phyloP scores from a whole-genome alignment of 2,797 vertebrate genomes.

The Coregonus sp. region DNA sequence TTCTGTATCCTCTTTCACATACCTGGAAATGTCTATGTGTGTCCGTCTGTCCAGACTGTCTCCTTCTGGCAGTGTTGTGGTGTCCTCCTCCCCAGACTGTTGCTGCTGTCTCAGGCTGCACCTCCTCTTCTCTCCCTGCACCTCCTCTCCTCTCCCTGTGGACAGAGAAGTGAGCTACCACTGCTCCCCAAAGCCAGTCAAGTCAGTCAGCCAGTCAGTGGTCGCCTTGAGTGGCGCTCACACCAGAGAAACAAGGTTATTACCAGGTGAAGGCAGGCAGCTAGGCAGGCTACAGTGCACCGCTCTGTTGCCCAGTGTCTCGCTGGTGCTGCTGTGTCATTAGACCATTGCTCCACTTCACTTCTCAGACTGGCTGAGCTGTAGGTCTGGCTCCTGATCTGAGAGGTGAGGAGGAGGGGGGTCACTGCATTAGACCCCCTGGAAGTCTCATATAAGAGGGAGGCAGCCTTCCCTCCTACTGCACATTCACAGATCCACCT shows the following conservation, averaged over 20 bases:
- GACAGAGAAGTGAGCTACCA: slow-evolving; percentile 13
- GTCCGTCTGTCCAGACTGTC: neutral
- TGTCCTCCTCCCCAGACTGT: neutral
- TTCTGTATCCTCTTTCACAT: slow-evolving; percentile 14
- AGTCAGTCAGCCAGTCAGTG: slow-evolving; percentile 30
- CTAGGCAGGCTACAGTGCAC: slow-evolving; percentile 22
- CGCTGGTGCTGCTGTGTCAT: slow-evolving; percentile 12
- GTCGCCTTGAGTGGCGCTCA: slow-evolving; percentile 9
- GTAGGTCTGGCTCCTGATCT: slow-evolving; percentile 27
- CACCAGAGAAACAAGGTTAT: slow-evolving; percentile 17
- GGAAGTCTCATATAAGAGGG: slow-evolving; percentile 4
- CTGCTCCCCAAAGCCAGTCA: slow-evolving; percentile 24
- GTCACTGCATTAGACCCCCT: slow-evolving; percentile 18
- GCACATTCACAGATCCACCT: slow-evolving; percentile 8
- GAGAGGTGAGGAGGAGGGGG: too few species aligned
- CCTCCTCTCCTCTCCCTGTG: slow-evolving; percentile 1
- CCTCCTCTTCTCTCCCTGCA: too few species aligned
- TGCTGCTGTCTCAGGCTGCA: neutral
- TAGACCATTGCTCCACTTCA: slow-evolving; percentile 26
- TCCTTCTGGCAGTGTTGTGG: neutral
- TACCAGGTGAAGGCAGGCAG: slow-evolving; percentile 42
- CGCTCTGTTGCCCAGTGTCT: slow-evolving; percentile 38
- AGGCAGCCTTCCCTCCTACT: neutral
- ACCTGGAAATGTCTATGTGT: slow-evolving; percentile 7
- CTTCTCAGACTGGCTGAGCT: slow-evolving; percentile 15